These are phyloP conservation scores for Caenorhabditis doughertyi DNA, from an alignment of 2,888 invertebrate genomes.

Conservation along the genomic window DNA sequence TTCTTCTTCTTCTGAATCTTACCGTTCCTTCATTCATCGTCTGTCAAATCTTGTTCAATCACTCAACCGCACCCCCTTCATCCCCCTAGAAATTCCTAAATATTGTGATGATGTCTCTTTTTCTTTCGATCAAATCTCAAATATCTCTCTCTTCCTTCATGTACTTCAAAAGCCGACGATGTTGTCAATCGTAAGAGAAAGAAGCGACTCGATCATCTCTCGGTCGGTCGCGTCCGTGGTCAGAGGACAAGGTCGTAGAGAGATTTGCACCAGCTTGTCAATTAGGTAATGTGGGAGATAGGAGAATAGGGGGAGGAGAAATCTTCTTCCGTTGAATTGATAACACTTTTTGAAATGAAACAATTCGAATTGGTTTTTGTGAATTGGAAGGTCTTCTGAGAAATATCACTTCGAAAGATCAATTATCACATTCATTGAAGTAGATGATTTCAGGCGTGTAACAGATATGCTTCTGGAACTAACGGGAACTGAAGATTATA, in stretches of 20 bases:
- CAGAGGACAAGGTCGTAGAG: constrained; percentile 59
- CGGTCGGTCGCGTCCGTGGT: constrained; percentile 55
- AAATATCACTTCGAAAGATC: too few species aligned
- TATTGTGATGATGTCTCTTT: constrained; percentile 22
- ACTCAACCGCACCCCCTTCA: constrained; percentile 18
- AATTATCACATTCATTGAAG: background rate
- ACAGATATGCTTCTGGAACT: too few species aligned
- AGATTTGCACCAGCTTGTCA: constrained; percentile 53
- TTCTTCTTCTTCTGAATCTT: background rate
- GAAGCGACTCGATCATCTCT: constrained; percentile 50
- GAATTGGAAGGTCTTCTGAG: background rate
- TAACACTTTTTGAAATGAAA: background rate
- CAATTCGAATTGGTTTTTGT: background rate
- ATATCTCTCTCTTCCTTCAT: constrained; percentile 28
- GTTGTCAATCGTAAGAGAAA: too few species aligned
- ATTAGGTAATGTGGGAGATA: constrained; percentile 21
- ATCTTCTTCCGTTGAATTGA: background rate
- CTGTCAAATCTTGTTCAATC: constrained; percentile 30
- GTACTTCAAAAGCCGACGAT: constrained; percentile 52
- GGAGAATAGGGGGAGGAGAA: background rate
- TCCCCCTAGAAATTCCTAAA: constrained; percentile 34
- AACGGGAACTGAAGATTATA: too few species aligned
- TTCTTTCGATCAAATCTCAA: constrained; percentile 42
- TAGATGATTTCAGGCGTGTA: too few species aligned
- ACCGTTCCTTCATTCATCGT: constrained; percentile 17